Percentiles rank a stretch among this genome's conserved stretches.
Evolutionary conservation across 2,888 invertebrate species (phyloP).

Genomic region (Diploptera punctata): DNA sequence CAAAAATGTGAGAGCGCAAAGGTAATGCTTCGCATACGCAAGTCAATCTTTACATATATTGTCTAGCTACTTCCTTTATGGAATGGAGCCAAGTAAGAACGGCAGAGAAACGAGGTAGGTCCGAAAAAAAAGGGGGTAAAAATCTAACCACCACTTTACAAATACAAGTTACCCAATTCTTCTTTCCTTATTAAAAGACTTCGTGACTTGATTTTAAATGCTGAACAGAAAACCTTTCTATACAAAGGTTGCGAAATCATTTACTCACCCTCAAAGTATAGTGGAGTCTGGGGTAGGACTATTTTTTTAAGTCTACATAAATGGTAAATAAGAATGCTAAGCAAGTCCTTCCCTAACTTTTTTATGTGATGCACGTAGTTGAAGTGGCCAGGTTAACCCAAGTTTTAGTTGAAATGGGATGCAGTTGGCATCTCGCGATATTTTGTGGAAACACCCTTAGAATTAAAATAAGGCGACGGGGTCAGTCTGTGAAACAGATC

Average conservation of each 20-base stretch:
- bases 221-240: conserved; percentile 9
- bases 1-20: not conserved
- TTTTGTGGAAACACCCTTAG: not conserved
- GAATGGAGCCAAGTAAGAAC: conserved; percentile 5
- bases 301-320: conserved; percentile 9
- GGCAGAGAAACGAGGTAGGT: not conserved
- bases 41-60: conserved; percentile 24
- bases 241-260: conserved; percentile 23
- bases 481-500: not conserved
- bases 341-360: not conserved
- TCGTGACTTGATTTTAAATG: conserved; percentile 16
- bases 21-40: conserved; percentile 25
- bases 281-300: not conserved
- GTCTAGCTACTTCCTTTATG: conserved; percentile 18
- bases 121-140: not conserved
- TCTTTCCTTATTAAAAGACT: conserved; percentile 18
- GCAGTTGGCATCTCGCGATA: conserved; percentile 2
- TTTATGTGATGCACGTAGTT: not conserved
- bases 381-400: conserved; percentile 15
- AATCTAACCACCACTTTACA: conserved; percentile 28
- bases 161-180: conserved; percentile 27
- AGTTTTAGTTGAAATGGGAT: conserved; percentile 1
- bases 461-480: conserved; percentile 1
- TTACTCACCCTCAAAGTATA: conserved; percentile 4
- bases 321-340: conserved; percentile 14